Evolutionary conservation across 1,140 invertebrate species (phyloP).

Genomic region (Tribolium castaneum): DNA sequence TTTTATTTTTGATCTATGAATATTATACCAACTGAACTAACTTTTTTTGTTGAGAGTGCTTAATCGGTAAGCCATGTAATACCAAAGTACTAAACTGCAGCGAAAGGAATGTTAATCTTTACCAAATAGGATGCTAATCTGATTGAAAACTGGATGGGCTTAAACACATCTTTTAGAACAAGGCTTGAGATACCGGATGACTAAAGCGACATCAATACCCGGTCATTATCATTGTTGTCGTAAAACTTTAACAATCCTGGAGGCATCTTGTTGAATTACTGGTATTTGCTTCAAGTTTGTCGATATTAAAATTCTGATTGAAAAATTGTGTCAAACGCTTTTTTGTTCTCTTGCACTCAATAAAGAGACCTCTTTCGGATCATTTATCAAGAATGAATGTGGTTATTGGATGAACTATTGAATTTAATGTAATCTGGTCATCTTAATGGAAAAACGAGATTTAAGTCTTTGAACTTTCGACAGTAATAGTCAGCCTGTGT

Average conservation of each 20-base stretch:
- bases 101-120: constrained; percentile 28
- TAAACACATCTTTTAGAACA: constrained; percentile 25
- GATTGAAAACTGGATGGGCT: constrained; percentile 7
- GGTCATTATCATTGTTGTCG: constrained; percentile 17
- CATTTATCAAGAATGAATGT: neutral
- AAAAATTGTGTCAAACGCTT: neutral
- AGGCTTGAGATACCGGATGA: neutral
- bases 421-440: constrained; percentile 22
- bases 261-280: neutral
- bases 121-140: constrained; percentile 30
- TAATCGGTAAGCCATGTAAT: neutral
- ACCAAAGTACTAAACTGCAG: neutral
- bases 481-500: neutral
- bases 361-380: neutral
- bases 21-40: too few relatives aligned
- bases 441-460: constrained; percentile 25
- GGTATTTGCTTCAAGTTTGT: neutral
- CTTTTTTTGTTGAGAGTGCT: too few relatives aligned
- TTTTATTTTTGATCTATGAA: too few relatives aligned
- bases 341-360: neutral
- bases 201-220: constrained; percentile 25
- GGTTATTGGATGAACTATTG: constrained; percentile 3
- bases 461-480: constrained; percentile 14
- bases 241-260: neutral
- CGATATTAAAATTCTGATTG: neutral